Evolutionary conservation across 2,113 vertebrate genomes (phyloP), one percentile per base, ranked within the genome.

Genomic region (Dermatemys mawii): DNA sequence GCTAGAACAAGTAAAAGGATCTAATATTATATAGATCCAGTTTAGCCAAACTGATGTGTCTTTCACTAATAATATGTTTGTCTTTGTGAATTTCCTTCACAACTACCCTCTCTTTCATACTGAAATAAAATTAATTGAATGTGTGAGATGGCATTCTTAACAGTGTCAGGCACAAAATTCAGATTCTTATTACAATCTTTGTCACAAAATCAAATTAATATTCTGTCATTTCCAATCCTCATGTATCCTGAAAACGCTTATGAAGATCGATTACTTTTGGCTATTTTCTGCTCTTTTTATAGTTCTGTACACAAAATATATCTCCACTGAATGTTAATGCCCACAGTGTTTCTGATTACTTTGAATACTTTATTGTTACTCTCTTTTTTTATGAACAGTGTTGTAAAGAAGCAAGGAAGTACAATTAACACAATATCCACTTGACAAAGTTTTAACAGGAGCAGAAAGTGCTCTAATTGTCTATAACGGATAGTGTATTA

Each of bases 241-340:
- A 24, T 54, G 83, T 51, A 91, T 51, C 38, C 70, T 53, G 38
- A 91, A 94, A 63, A 55, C 81, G 38, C 51, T 86, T 88, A 27
- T 83, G 55, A 84, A 17, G 26, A 49, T 89, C 46, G 16, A 63
- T 63, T n/a, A 49, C 49, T 91, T 88, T 79, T 49, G 87, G 63
- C 11, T 91, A 26, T 78, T 93, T 92, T 70, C 76, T 70, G 27
- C 49, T 82, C 78, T 83, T 94, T 27, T 92, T 89, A 91, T 84
- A 80, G 80, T 90, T 92, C 27, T 51, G 57, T 88, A 86, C 38
- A 90, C 78, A 91, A 16, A 6, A 51, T 78, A 38, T 83, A 88
- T 86, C 75, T 86, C 78, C 70, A 41, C 49, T 55, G 41, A 60
- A 86, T 90, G 67, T 83, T 81, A 78, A 88, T 70, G 46, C 16